These are phyloP conservation scores for Apodemus sylvaticus DNA, from an alignment of 2,113 vertebrate species.

Conservation along the genomic window DNA sequence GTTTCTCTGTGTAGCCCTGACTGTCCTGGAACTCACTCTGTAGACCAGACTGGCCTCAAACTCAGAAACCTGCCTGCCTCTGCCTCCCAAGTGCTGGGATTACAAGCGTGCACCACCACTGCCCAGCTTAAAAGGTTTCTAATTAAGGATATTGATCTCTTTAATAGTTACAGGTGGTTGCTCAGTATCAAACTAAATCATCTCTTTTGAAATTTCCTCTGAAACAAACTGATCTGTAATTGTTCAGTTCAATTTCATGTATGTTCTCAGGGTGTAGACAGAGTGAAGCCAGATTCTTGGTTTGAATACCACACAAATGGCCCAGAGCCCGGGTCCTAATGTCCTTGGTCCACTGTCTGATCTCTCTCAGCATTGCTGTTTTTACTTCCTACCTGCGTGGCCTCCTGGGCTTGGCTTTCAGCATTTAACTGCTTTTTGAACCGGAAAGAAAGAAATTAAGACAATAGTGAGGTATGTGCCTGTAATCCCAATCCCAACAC, in stretches of 20 bases:
- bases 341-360: neutral
- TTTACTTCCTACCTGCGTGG: neutral
- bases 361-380: neutral
- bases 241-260: neutral
- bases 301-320: neutral
- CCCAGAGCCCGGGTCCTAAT: neutral
- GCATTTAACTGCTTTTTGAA: neutral
- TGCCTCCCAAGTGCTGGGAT: no score
- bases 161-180: neutral
- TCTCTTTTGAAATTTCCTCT: neutral
- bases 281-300: neutral
- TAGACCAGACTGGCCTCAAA: no score
- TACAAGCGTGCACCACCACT: no score
- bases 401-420: neutral
- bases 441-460: neutral
- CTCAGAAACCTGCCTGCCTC: no score
- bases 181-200: neutral
- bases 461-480: rapidly evolving
- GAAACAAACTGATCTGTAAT: neutral
- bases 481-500: neutral
- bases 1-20: no score
- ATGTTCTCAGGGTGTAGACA: neutral
- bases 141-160: neutral
- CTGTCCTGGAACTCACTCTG: no score
- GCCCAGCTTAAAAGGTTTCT: no score